phyloP scores from a whole-genome alignment of 2,888 invertebrate genomes.

The Periphyllus acericola region DNA sequence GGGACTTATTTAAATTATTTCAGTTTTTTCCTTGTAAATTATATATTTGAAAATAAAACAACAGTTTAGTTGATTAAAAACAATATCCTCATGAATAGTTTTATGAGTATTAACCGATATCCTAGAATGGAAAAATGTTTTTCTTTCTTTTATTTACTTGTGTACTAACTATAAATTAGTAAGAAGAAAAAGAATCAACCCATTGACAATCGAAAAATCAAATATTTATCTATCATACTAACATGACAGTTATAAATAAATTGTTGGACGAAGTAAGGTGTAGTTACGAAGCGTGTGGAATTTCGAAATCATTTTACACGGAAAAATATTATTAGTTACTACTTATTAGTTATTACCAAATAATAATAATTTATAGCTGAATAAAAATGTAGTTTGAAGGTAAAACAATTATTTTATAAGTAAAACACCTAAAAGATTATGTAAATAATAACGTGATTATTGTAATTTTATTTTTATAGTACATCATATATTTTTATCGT shows the following conservation, averaged over 20 bases:
- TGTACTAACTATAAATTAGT: background rate
- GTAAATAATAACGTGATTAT: no score
- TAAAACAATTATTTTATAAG: background rate
- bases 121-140: background rate
- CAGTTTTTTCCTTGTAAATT: no score
- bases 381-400: background rate
- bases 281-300: background rate
- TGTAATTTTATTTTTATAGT: no score
- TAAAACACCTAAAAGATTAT: no score
- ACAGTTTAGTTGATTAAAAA: no score
- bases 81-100: no score
- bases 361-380: background rate
- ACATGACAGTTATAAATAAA: constrained; percentile 1
- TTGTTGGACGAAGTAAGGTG: background rate
- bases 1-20: no score
- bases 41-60: no score
- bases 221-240: background rate
- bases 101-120: no score
- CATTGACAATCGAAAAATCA: constrained; percentile 14
- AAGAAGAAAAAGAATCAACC: background rate
- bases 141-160: background rate
- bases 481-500: background rate
- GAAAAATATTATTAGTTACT: background rate
- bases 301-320: background rate
- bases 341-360: background rate